These are phyloP conservation scores for Melinaea marsaeus DNA, from an alignment of 2,888 invertebrate genomes.

Conservation along the genomic window DNA sequence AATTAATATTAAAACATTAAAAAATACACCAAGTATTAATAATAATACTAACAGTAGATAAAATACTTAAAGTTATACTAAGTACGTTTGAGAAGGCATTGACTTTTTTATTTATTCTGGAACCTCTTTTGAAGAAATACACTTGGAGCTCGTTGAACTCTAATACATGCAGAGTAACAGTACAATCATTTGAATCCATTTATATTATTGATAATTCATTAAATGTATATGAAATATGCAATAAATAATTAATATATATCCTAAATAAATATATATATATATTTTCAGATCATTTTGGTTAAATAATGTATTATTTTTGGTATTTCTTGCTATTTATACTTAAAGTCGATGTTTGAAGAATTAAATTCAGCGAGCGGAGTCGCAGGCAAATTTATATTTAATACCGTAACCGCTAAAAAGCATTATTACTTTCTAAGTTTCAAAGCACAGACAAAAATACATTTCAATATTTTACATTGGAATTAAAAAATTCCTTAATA, in stretches of 20 bases:
- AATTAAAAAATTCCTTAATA: no score
- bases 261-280: no score
- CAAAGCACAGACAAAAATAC: no score
- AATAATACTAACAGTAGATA: not conserved
- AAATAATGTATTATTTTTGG: no score
- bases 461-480: no score
- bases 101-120: not conserved
- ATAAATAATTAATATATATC: not conserved
- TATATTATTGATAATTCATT: not conserved
- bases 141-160: slow-evolving; percentile 2
- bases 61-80: not conserved
- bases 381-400: no score
- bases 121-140: not conserved
- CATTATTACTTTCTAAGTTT: slow-evolving; percentile 1
- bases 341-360: no score
- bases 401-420: not conserved
- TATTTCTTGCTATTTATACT: no score
- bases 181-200: not conserved
- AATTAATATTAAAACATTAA: no score
- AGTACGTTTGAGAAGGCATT: not conserved
- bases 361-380: no score
- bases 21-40: no score
- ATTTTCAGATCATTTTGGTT: no score
- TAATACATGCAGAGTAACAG: not conserved
- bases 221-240: not conserved